phyloP scores from a whole-genome alignment of 2,888 invertebrate species.

The Stenodera caucasica region DNA sequence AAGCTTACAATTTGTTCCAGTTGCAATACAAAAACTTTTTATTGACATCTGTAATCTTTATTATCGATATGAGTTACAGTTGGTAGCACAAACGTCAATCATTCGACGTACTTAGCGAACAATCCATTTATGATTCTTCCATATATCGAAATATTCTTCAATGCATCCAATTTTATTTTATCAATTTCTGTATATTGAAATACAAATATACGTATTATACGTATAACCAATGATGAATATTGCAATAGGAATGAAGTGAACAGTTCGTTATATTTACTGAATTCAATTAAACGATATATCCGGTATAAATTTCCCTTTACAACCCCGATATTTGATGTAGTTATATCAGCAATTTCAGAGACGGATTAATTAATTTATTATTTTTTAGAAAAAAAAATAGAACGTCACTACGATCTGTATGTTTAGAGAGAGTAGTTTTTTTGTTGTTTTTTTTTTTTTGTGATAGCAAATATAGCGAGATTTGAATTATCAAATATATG shows the following conservation, averaged over 20 bases:
- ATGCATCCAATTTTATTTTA: background rate
- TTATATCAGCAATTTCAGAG: slow-evolving; percentile 14
- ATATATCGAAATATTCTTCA: slow-evolving; percentile 3
- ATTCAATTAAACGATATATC: slow-evolving; percentile 53
- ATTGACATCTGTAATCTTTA: slow-evolving; percentile 8
- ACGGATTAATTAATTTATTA: slow-evolving; percentile 10
- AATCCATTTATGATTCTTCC: slow-evolving; percentile 1
- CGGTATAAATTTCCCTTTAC: slow-evolving; percentile 50
- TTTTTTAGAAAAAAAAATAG: too few relatives aligned
- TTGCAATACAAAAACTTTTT: slow-evolving; percentile 1
- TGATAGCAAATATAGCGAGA: background rate
- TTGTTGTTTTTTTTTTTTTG: too few relatives aligned
- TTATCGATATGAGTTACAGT: slow-evolving; percentile 7
- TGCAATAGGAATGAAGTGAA: slow-evolving; percentile 48
- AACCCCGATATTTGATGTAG: slow-evolving; percentile 47
- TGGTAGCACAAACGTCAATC: slow-evolving; percentile 7
- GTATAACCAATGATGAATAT: slow-evolving; percentile 42
- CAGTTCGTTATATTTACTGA: slow-evolving; percentile 48
- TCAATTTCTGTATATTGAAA: background rate
- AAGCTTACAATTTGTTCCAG: slow-evolving; percentile 5
- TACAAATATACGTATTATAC: slow-evolving; percentile 16
- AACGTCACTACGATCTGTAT: too few relatives aligned
- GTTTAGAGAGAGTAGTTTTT: too few relatives aligned
- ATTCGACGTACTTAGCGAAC: background rate
- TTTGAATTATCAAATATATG: background rate